A percentile compares a stretch with the other conserved stretches of the same genome.
These are phyloP conservation scores for Pseudomyrmex sp. DNA, from an alignment of 1,140 invertebrate genomes.

Conservation along the genomic window DNA sequence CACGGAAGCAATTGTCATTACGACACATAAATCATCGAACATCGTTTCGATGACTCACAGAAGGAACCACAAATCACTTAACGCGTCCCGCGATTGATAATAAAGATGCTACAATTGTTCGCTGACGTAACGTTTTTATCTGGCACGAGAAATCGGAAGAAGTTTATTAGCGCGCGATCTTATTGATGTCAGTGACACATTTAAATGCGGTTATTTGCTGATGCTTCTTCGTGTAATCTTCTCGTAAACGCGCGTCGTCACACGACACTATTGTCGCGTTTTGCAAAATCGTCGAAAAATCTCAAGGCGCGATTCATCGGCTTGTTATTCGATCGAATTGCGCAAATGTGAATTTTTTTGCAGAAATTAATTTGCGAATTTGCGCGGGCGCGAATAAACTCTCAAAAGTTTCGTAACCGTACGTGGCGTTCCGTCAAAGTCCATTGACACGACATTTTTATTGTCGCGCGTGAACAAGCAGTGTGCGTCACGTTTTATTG, in stretches of 20 bases:
- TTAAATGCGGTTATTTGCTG: conserved; percentile 14
- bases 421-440: background rate
- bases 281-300: conserved; percentile 25
- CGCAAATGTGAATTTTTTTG: conserved; percentile 17
- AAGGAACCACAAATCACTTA: conserved; percentile 21
- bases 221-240: background rate
- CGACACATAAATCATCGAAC: conserved; percentile 5
- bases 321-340: conserved; percentile 18
- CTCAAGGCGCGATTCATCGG: conserved; percentile 6
- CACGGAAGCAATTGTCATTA: background rate
- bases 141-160: conserved; percentile 26
- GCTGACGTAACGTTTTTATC: background rate
- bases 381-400: background rate
- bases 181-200: background rate
- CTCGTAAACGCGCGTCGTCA: background rate
- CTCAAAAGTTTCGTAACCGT: conserved; percentile 21
- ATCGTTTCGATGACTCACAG: background rate
- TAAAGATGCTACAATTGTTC: background rate
- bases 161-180: conserved; percentile 53
- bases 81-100: background rate
- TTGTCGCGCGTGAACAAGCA: background rate
- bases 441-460: conserved; percentile 10
- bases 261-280: background rate
- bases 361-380: conserved; percentile 4
- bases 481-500: background rate